Percentiles rank a stretch among this genome's conserved stretches.
phyloP scores from a whole-genome alignment of 2,113 vertebrate genomes.

The Rutilus rutilus region DNA sequence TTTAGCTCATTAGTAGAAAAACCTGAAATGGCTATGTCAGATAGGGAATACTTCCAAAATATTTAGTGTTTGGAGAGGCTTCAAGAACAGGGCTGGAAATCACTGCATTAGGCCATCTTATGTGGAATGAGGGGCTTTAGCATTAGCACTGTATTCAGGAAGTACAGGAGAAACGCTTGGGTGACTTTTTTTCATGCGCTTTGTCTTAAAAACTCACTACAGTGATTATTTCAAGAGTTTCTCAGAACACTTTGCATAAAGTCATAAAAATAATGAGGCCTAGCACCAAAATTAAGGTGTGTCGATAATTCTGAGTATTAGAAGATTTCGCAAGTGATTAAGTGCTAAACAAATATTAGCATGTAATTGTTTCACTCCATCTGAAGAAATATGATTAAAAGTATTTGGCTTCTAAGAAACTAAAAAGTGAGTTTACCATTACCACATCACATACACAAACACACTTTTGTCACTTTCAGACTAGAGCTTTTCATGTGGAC shows the following conservation, averaged over 20 bases:
- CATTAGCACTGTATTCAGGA: slow-evolving; percentile 3
- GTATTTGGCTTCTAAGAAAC: slow-evolving; percentile 35
- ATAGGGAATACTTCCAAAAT: neutral
- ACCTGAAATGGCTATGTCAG: neutral
- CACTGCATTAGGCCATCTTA: neutral
- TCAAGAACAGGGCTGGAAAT: neutral
- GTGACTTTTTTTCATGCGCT: slow-evolving; percentile 5
- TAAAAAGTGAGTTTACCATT: slow-evolving; percentile 24
- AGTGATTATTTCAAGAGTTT: slow-evolving; percentile 24
- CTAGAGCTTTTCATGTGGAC: neutral
- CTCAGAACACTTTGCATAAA: slow-evolving; percentile 24
- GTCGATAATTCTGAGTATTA: slow-evolving; percentile 6
- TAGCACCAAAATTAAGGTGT: neutral
- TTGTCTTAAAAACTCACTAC: slow-evolving; percentile 9
- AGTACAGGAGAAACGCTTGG: slow-evolving; percentile 17
- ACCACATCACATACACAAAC: neutral
- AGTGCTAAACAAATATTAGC: slow-evolving; percentile 39
- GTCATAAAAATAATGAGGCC: slow-evolving; percentile 15
- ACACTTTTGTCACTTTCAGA: neutral
- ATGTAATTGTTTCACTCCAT: slow-evolving; percentile 30
- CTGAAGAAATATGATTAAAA: slow-evolving; percentile 29
- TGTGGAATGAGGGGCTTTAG: neutral
- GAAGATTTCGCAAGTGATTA: neutral
- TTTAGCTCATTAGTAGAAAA: neutral
- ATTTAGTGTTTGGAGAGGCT: neutral